Evolutionary conservation across 2,797 vertebrate species (phyloP), one percentile per base, ranked within the genome.

Genomic region (Fundulus diaphanus): DNA sequence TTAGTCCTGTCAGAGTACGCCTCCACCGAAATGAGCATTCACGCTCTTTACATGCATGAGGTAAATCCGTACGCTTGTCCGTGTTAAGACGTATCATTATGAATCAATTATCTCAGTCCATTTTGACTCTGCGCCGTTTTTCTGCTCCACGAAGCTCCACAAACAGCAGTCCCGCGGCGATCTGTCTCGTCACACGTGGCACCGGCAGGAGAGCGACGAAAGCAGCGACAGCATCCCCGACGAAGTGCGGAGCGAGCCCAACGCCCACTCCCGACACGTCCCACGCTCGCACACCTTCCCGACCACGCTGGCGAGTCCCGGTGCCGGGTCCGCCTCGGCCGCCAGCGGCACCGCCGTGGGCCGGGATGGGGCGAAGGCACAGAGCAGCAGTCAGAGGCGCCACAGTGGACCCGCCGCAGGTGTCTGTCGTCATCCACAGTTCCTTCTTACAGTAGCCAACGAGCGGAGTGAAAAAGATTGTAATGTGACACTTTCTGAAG

Each of bases 11-110:
- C 98, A 0, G 98, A 99, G 84, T 99, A 98, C 0, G 98, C 98
- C 12, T 99, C 98, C 59, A 99, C 97, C 0, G 98, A 99, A 90
- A 99, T 99, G 98, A 99, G 98, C 92, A 96, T 99, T 79, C 98
- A 99, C 0, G 98, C 98, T 13, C 94, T 99, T 85, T 99, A 98
- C 89, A 98, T 99, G 93, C 98, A 99, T 1, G 98, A 99, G 96
- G 98, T 98, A 92, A 94, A 57, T 57, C 9, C 51, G 2, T 2
- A 11, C 48, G n/a, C 61, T 37, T 27, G 18, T 44, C 11, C 5
- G 27, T 49, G 31, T 31, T 37, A 2, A 48, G 29, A 49, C 5
- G 9, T 42, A 37, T 31, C 27, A 7, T 52, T 27, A n/a, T 27
- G 5, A 3, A 68, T 31, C 49, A 67, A 76, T 29, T 0, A 16